Conservation (phyloP, 2,113 vertebrate species). For the Lycaon pictus region DNA sequence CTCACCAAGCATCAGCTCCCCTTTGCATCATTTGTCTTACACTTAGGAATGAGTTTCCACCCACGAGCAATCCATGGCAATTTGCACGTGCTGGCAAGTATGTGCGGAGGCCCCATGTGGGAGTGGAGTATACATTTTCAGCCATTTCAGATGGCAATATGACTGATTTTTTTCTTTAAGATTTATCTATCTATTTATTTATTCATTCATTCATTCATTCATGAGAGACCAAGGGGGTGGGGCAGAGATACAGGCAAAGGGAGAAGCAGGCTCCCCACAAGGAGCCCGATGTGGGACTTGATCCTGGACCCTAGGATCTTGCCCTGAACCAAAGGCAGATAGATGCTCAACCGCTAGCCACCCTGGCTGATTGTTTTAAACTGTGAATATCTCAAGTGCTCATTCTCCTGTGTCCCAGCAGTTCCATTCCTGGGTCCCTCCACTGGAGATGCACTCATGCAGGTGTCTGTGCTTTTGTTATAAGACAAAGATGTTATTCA, state of each 20-base stretch:
- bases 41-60: not conserved
- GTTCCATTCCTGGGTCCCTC: rapidly evolving
- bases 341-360: too few species aligned
- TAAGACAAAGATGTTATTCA: not conserved
- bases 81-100: not conserved
- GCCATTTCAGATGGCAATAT: rapidly evolving
- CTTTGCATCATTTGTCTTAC: too few species aligned
- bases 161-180: not conserved
- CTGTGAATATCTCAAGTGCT: not conserved
- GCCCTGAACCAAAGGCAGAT: too few species aligned
- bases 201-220: too few species aligned
- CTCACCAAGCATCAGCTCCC: not conserved
- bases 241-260: too few species aligned
- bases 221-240: too few species aligned
- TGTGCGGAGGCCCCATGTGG: rapidly evolving
- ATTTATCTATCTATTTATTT: too few species aligned
- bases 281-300: too few species aligned
- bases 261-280: too few species aligned
- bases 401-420: not conserved
- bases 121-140: not conserved
- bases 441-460: not conserved
- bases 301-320: too few species aligned
- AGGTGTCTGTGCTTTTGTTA: not conserved
- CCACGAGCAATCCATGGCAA: rapidly evolving
- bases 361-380: not conserved